phyloP scores from a whole-genome alignment of 2,113 vertebrate genomes.

The Eidolon helvum region DNA sequence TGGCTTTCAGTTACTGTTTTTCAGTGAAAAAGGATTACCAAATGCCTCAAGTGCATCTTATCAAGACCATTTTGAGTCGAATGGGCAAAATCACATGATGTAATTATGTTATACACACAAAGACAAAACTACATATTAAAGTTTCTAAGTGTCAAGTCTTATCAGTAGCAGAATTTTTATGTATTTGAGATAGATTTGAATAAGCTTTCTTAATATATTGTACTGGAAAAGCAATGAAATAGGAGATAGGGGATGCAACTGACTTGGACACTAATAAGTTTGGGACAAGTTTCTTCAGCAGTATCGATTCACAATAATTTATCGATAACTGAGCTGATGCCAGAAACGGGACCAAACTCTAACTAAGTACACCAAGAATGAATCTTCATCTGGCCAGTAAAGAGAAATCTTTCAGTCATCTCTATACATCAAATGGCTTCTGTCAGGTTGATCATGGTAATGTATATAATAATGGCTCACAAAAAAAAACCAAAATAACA shows the following conservation, averaged over 20 bases:
- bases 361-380: background rate
- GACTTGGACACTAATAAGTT: background rate
- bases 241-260: background rate
- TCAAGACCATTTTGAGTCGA: background rate
- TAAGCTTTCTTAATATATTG: background rate
- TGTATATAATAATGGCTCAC: background rate
- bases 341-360: background rate
- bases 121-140: background rate
- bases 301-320: background rate
- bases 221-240: background rate
- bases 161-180: background rate
- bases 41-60: background rate
- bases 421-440: background rate
- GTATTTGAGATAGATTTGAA: background rate
- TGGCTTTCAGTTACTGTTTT: background rate
- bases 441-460: background rate
- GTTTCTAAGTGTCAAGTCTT: background rate
- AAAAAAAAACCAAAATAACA: background rate
- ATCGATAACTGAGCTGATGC: background rate
- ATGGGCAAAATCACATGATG: background rate
- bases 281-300: background rate
- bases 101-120: background rate
- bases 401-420: background rate
- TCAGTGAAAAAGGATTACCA: background rate
- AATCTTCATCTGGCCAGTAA: background rate